Conservation (phyloP, 2,888 invertebrate species). For the Microplitis manilae region DNA sequence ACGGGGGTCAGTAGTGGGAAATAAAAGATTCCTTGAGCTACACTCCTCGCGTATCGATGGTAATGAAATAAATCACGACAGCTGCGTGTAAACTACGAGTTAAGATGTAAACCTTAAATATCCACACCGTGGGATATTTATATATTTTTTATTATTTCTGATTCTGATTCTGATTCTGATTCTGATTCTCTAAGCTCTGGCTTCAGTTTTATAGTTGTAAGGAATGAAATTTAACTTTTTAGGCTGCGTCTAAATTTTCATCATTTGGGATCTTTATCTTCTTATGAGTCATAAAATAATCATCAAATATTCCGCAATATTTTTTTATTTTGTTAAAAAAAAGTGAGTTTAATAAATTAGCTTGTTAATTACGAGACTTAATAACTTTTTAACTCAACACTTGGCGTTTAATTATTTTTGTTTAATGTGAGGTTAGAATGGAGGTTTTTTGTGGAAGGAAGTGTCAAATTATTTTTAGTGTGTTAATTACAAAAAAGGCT, state of each 20-base stretch:
- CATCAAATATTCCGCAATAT: no score
- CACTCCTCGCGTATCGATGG: conserved; percentile 27
- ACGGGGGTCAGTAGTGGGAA: conserved; percentile 36
- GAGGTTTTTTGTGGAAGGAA: neutral
- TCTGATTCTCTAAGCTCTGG: neutral
- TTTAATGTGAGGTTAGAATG: neutral
- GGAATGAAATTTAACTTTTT: no score
- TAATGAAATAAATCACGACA: conserved; percentile 43
- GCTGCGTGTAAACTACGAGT: conserved; percentile 28
- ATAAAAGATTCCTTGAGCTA: conserved; percentile 32
- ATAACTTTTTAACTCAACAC: no score
- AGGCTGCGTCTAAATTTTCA: no score
- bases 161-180: neutral
- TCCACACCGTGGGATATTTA: conserved; percentile 23
- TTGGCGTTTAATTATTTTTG: no score
- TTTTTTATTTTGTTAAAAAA: no score
- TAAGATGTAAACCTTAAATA: conserved; percentile 4
- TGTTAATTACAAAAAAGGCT: neutral
- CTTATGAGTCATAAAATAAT: no score
- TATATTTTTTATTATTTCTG: neutral
- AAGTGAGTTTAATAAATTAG: no score
- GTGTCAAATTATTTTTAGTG: neutral
- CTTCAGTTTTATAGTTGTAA: neutral
- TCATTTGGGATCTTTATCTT: no score
- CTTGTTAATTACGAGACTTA: no score